A percentile compares a stretch with the other conserved stretches of the same genome.
Evolutionary conservation across 2,113 vertebrate species (phyloP).

Genomic region (Podiceps cristatus): DNA sequence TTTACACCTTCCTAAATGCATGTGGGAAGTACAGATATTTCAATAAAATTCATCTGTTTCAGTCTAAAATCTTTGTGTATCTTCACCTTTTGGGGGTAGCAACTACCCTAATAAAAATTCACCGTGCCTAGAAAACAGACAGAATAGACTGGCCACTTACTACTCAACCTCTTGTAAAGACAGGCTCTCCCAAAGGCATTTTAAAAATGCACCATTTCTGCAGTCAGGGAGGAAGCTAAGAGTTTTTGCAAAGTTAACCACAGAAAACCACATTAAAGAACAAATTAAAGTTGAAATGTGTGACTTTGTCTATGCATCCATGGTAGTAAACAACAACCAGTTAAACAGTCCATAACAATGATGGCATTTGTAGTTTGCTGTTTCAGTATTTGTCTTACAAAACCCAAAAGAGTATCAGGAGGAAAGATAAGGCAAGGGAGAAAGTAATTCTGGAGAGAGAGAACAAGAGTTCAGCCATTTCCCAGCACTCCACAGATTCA

Average conservation of each 20-base stretch:
- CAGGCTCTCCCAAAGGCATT: not conserved
- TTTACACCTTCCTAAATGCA: not conserved
- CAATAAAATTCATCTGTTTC: not conserved
- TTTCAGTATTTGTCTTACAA: not conserved
- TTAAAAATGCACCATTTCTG: not conserved
- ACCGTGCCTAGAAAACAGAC: not conserved
- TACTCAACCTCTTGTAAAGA: not conserved
- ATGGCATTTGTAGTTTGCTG: not conserved
- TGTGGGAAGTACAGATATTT: not conserved
- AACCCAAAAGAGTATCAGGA: not conserved
- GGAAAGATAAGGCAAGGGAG: not conserved
- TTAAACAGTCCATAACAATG: not conserved
- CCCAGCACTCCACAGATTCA: not conserved
- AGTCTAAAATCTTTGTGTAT: not conserved
- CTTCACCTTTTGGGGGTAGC: not conserved
- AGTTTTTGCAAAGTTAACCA: slow-evolving; percentile 44
- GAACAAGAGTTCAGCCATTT: not conserved
- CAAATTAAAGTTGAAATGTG: not conserved
- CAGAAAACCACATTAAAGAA: slow-evolving; percentile 40
- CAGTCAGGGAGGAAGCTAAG: slow-evolving; percentile 14
- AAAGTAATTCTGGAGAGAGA: not conserved
- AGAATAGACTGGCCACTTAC: not conserved
- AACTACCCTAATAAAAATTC: not conserved
- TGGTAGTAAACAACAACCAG: not conserved
- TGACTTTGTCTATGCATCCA: not conserved